phyloP scores from a whole-genome alignment of 2,113 vertebrate genomes.

The Podarcis cretensis region DNA sequence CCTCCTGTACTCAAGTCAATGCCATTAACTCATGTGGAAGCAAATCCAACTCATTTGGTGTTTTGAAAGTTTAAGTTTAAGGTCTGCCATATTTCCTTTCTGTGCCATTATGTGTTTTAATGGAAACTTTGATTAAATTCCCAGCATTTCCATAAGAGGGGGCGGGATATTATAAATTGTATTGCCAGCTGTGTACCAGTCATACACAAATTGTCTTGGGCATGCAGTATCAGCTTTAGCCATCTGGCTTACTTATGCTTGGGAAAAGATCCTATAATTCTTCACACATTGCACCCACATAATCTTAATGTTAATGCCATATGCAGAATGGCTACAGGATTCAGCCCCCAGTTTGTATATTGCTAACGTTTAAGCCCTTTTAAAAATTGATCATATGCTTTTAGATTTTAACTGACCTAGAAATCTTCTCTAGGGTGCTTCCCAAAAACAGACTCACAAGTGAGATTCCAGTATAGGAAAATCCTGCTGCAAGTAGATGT shows the following conservation, averaged over 20 bases:
- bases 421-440: conserved; percentile 33
- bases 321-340: conserved; percentile 33
- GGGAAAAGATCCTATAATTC: conserved; percentile 50
- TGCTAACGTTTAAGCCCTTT: not conserved
- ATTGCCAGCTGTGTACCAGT: conserved; percentile 56
- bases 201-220: not conserved
- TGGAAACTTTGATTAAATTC: conserved; percentile 32
- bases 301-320: conserved; percentile 48
- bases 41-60: conserved; percentile 9
- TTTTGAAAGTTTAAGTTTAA: conserved; percentile 10
- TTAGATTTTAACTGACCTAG: conserved; percentile 49
- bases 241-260: conserved; percentile 35
- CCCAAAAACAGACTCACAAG: not conserved
- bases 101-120: conserved; percentile 10
- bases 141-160: conserved; percentile 5
- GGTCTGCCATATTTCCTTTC: conserved; percentile 28
- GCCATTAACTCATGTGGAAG: not conserved
- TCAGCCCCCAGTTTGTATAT: conserved; percentile 29
- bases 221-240: conserved; percentile 32
- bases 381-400: conserved; percentile 13
- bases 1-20: conserved; percentile 30
- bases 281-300: conserved; percentile 43
- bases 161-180: not conserved
- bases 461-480: not conserved
- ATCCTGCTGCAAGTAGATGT: not conserved